A percentile compares a stretch with the other conserved stretches of the same genome.
These are phyloP conservation scores for Hippolais icterina DNA, from an alignment of 2,113 vertebrate species.

Conservation along the genomic window DNA sequence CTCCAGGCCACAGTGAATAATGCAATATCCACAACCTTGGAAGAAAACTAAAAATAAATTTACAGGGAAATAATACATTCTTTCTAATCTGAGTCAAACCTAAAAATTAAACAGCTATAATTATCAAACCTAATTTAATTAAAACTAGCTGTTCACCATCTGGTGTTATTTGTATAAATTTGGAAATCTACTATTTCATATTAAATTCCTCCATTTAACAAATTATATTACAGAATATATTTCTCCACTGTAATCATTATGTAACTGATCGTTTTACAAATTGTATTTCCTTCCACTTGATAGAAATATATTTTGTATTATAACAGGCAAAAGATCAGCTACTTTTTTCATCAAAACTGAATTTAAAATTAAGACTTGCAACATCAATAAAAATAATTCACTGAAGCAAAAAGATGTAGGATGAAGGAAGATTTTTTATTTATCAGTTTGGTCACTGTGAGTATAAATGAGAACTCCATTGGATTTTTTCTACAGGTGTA, in stretches of 20 bases:
- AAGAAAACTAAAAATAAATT: slow-evolving; percentile 69
- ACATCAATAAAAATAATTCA: slow-evolving; percentile 8
- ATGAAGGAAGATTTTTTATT: background rate
- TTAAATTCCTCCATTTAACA: slow-evolving; percentile 71
- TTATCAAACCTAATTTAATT: slow-evolving; percentile 81
- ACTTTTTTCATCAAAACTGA: slow-evolving; percentile 54
- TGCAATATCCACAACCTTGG: background rate
- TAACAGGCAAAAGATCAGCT: slow-evolving; percentile 62
- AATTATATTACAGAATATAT: slow-evolving; percentile 63
- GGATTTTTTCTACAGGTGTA: background rate
- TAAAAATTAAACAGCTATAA: slow-evolving; percentile 80
- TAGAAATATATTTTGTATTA: slow-evolving; percentile 71
- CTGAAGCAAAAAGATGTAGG: background rate
- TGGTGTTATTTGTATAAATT: slow-evolving; percentile 78
- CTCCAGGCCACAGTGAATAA: background rate
- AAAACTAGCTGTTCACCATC: slow-evolving; percentile 77
- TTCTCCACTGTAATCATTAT: slow-evolving; percentile 67
- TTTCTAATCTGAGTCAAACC: slow-evolving; percentile 78
- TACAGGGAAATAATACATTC: slow-evolving; percentile 58
- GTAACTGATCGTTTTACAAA: slow-evolving; percentile 71
- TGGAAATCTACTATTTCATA: slow-evolving; percentile 74
- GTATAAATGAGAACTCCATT: background rate
- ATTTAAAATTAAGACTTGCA: slow-evolving; percentile 30
- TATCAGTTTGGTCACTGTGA: background rate
- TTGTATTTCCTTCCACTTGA: slow-evolving; percentile 71